Base-by-base conservation (phyloP, 2,888 invertebrate genomes). In the Baronia brevicornis region DNA sequence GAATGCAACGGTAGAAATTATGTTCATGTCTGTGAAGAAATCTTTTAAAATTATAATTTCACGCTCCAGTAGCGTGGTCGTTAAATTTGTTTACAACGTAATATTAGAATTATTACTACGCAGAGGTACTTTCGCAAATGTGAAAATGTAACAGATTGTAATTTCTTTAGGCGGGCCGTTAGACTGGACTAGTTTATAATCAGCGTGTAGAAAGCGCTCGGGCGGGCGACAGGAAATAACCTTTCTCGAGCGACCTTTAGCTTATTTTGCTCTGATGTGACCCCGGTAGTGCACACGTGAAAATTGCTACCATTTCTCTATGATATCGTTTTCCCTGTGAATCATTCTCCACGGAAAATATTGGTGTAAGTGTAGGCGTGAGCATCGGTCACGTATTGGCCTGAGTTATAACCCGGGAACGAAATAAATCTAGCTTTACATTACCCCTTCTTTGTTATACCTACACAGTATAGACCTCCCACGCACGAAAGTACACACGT, bases 301-400 rank as follows among this genome's bases (percentile, higher is more conserved):
- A 67, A 63, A 69, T 55, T 51, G 72, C 67, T 75, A 73, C 75
- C 64, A 75, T 74, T 78, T 72, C 65, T 55, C 51, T 47, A 46
- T 60, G 64, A 65, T 70, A 66, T 59, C 54, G 54, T 43, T 44
- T 53, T 52, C 39, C 28, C 57, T 51, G 50, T 58, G 63, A 60
- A 64, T 62, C 61, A 61, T 63, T 57, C 56, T 51, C 49, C 48
- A 33, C 36, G 44, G 35, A 37, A 40, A 41, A 36, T 43, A 42
- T 45, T 33, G n/a, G n/a, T n/a, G n/a, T 39, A 44, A 31, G 38
- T 36, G 69, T 74, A 62, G 73, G 75, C 78, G 80, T 80, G 78
- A 75, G 63, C 62, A 73, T 74, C 69, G 74, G 77, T 79, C 79
- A 80, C 77, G 80, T 78, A 73, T 73, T 67, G 64, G 61, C 60